These are phyloP conservation scores for Panurus biarmicus DNA, from an alignment of 2,113 vertebrate genomes.

Conservation along the genomic window DNA sequence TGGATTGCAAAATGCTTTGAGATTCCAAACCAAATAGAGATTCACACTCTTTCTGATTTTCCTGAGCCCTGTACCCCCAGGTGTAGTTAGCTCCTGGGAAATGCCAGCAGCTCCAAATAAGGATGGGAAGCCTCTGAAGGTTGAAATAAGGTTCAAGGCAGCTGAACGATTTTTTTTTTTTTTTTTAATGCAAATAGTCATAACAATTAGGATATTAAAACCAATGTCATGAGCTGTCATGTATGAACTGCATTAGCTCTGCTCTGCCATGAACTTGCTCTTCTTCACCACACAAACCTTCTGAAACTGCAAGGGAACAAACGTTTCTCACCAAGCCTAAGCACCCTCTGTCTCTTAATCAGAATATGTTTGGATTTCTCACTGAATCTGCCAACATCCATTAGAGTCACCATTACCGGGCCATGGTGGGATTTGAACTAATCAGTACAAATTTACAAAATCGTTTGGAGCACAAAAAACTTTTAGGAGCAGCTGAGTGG, in stretches of 20 bases:
- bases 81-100: not conserved
- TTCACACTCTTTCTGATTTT: not conserved
- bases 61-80: not conserved
- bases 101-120: not conserved
- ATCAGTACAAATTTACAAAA: not conserved
- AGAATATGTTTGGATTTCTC: slow-evolving; percentile 4
- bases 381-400: not conserved
- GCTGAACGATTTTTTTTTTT: rapidly evolving
- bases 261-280: not conserved
- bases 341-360: not conserved
- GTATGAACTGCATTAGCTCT: not conserved
- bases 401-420: not conserved
- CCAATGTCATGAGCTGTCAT: not conserved
- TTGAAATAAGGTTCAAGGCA: not conserved
- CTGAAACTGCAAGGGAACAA: not conserved
- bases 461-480: not conserved
- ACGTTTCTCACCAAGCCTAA: not conserved
- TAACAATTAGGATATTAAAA: not conserved
- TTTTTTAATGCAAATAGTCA: not conserved
- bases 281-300: not conserved
- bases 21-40: not conserved
- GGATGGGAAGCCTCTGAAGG: not conserved
- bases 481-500: not conserved
- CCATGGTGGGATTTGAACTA: not conserved
- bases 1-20: not conserved